These are phyloP conservation scores for Apodemus speciosus DNA, from an alignment of 2,113 vertebrate genomes.

Conservation along the genomic window DNA sequence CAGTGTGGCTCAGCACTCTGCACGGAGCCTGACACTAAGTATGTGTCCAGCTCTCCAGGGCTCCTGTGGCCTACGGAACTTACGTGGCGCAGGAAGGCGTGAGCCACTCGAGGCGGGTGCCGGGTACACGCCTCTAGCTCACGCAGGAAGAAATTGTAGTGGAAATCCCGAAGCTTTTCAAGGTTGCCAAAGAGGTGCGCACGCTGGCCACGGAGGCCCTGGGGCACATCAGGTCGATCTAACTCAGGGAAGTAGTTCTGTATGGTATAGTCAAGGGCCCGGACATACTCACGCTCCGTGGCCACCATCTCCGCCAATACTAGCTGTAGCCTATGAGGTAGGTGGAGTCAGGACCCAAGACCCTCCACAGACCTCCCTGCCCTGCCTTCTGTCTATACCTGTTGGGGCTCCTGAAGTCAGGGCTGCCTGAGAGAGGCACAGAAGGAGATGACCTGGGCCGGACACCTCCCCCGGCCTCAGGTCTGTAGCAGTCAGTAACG, in stretches of 20 bases:
- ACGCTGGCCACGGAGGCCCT: constrained; percentile 95
- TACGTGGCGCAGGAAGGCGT: constrained; percentile 97
- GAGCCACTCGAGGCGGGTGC: constrained; percentile 93
- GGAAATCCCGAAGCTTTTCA: constrained; percentile 96
- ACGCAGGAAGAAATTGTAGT: constrained; percentile 94
- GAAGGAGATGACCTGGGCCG: constrained; percentile 74
- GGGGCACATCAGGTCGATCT: constrained; percentile 93
- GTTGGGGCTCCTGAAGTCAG: constrained; percentile 80
- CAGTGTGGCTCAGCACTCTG: neutral
- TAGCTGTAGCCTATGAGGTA: constrained; percentile 72
- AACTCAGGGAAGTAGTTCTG: constrained; percentile 96
- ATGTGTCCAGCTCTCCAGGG: neutral
- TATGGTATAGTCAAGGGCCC: constrained; percentile 93
- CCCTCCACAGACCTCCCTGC: constrained; percentile 10
- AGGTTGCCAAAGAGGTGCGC: constrained; percentile 95
- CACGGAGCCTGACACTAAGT: neutral
- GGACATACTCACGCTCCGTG: constrained; percentile 94
- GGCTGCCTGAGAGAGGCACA: constrained; percentile 55
- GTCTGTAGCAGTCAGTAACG: constrained; percentile 17
- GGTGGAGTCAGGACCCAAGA: constrained; percentile 42
- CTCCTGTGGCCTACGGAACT: neutral
- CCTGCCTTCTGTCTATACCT: constrained; percentile 29
- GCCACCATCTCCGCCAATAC: constrained; percentile 96
- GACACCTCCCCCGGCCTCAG: constrained; percentile 87
- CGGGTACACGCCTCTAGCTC: constrained; percentile 96